phyloP scores from a whole-genome alignment of 1,140 invertebrate species.

The Saccostrea echinata region DNA sequence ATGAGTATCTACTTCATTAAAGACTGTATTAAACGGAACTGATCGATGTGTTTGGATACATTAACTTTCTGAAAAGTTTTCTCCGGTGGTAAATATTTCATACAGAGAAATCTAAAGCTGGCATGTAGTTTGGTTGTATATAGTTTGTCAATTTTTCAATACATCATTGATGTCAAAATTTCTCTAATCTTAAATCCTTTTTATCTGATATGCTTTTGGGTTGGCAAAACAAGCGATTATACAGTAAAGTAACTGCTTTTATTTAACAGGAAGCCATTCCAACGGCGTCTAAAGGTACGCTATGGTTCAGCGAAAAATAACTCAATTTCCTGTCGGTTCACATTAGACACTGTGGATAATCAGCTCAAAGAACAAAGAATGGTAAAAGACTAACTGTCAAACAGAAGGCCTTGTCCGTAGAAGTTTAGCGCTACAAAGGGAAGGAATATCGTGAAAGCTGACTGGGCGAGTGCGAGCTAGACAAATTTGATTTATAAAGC shows the following conservation, averaged over 20 bases:
- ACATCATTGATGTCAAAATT: slow-evolving; percentile 1
- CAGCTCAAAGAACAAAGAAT: background rate
- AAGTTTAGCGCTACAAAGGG: slow-evolving; percentile 5
- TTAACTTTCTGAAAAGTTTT: background rate
- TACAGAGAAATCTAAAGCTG: background rate
- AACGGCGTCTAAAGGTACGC: background rate
- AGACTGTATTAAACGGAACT: background rate
- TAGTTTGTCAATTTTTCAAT: background rate
- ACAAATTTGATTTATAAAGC: slow-evolving; percentile 45
- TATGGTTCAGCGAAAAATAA: slow-evolving; percentile 42
- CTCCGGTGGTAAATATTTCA: background rate
- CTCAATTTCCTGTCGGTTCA: slow-evolving; percentile 45
- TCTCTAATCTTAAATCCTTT: background rate
- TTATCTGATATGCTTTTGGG: background rate
- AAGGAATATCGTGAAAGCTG: background rate
- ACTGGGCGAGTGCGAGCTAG: background rate
- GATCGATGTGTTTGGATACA: background rate
- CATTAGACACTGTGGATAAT: background rate
- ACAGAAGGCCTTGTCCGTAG: background rate
- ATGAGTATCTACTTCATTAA: background rate
- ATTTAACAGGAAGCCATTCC: background rate
- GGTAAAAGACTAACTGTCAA: slow-evolving; percentile 24
- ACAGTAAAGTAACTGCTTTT: background rate
- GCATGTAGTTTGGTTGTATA: background rate
- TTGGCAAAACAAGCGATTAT: background rate